Conservation (phyloP, 1,140 invertebrate genomes). For the Heliconius melpomene region DNA sequence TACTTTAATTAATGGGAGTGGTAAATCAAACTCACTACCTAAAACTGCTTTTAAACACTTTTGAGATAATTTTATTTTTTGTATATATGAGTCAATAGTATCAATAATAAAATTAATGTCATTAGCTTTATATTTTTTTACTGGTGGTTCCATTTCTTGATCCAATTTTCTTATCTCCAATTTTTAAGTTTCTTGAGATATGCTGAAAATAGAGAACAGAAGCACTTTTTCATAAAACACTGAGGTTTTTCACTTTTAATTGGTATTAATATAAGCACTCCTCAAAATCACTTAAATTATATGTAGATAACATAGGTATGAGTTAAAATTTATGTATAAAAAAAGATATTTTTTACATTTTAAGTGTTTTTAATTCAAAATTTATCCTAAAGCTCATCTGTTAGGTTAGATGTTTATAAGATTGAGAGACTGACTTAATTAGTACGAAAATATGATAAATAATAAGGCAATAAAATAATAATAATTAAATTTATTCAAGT, state of each 20-base stretch:
- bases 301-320: neutral
- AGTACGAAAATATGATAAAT: neutral
- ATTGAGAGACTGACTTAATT: neutral
- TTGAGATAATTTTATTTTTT: slow-evolving; percentile 45
- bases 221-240: slow-evolving; percentile 46
- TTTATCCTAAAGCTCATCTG: too few relatives aligned
- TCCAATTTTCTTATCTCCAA: slow-evolving; percentile 25
- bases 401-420: neutral
- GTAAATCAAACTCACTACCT: slow-evolving; percentile 72
- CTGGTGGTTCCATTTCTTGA: slow-evolving; percentile 49
- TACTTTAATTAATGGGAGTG: slow-evolving; percentile 81
- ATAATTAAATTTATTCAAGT: neutral
- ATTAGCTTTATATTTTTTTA: slow-evolving; percentile 54
- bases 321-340: neutral
- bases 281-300: neutral
- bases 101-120: slow-evolving; percentile 26
- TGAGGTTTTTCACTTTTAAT: slow-evolving; percentile 14
- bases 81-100: slow-evolving; percentile 50
- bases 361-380: neutral
- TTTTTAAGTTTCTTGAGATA: slow-evolving; percentile 27
- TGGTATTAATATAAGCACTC: neutral
- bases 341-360: neutral
- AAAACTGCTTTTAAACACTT: slow-evolving; percentile 57
- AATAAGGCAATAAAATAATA: neutral
- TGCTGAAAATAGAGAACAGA: slow-evolving; percentile 70